Percentiles rank a stretch among this genome's conserved stretches.
These are phyloP conservation scores for Xenopus laevis DNA, from an alignment of 2,113 vertebrate genomes.

Conservation along the genomic window DNA sequence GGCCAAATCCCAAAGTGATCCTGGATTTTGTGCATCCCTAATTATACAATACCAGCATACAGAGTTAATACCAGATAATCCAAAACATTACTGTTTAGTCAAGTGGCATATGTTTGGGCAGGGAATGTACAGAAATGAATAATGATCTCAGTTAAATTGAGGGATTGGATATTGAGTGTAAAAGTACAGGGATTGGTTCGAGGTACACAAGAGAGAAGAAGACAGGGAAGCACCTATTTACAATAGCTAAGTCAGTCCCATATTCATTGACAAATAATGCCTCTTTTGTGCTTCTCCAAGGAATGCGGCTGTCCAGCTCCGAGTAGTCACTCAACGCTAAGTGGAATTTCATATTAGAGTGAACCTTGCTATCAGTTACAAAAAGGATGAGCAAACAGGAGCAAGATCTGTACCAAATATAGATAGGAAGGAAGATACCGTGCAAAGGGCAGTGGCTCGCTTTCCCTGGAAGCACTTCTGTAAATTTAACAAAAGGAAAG, in stretches of 20 bases:
- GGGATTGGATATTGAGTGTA: too few relatives aligned
- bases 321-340: neutral
- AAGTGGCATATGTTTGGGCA: too few relatives aligned
- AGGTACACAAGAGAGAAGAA: too few relatives aligned
- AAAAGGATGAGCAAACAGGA: conserved; percentile 27
- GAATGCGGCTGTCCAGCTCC: neutral
- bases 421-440: conserved; percentile 27
- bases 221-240: too few relatives aligned
- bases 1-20: too few relatives aligned
- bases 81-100: too few relatives aligned
- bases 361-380: conserved; percentile 8
- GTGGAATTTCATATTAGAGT: neutral
- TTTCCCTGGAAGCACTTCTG: conserved; percentile 69
- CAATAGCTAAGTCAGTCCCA: neutral
- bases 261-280: neutral
- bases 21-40: too few relatives aligned
- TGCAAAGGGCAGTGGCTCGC: conserved; percentile 17
- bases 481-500: conserved; percentile 73
- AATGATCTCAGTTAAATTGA: too few relatives aligned
- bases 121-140: too few relatives aligned
- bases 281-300: neutral
- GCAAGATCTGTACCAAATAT: conserved; percentile 22
- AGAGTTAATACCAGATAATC: too few relatives aligned
- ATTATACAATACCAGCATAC: too few relatives aligned
- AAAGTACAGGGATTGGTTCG: too few relatives aligned